Evolutionary conservation across 2,113 vertebrate genomes (phyloP), one percentile per base, ranked within the genome.

Genomic region (Nyctibius bracteatus): DNA sequence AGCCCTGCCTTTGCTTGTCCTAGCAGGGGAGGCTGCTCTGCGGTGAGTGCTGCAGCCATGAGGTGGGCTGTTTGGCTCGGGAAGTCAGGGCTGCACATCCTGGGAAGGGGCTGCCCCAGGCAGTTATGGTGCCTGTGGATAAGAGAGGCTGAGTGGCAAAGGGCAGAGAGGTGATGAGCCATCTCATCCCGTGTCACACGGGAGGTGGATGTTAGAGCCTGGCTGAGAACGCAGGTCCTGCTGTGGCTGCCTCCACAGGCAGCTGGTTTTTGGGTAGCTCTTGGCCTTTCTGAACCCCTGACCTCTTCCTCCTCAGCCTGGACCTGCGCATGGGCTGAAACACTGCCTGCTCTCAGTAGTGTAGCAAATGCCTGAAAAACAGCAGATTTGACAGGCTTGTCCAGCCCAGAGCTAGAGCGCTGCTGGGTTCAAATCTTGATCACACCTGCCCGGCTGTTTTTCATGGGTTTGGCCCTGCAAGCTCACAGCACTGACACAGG

Each of bases 101-200:
- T 24, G 18, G 39, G 43, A 52, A 54, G 6, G 17, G 20, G 12
- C 35, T 55, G 58, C 12, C 31, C 16, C 2, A 0, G 22, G 18
- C 8, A 8, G 30, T 67, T 43, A 9, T 1, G 23, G 16, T 70
- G 28, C n/a, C 16, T 5, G 19, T 21, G 31, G 72, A 5, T 79
- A 61, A 66, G 52, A 70, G 47, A 43, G 41, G 28, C 28, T 28
- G 25, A 22, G 24, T 30, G 28, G 22, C 51, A 23, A 19, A 59
- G n/a, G 58, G 30, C 46, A 25, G 33, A n/a, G 51, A 57, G 30
- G 58, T 58, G 28, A 25, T 5, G 4, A 14, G 30, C n/a, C 8
- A 2, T 28, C 62, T 65, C 1, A 1, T 30, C 17, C 17, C 7
- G 2, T 5, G 7, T 58, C 55, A 7, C 15, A 1, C 0, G 1